These are phyloP conservation scores for Sceloporus undulatus DNA, from an alignment of 2,113 vertebrate genomes.

Conservation along the genomic window DNA sequence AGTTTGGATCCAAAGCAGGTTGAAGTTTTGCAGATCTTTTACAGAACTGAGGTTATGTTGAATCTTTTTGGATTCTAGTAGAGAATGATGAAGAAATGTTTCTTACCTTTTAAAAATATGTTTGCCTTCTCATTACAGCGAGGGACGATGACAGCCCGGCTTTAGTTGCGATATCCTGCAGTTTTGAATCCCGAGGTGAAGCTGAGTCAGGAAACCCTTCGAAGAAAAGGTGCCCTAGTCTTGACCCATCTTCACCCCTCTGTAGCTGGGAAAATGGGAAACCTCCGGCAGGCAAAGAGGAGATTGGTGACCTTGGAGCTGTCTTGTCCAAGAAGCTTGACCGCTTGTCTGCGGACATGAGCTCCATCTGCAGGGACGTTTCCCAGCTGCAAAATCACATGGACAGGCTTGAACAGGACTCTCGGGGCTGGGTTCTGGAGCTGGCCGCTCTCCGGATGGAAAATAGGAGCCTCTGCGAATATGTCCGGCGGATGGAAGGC, in stretches of 20 bases:
- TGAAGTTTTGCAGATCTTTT: no score
- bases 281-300: conserved; percentile 25
- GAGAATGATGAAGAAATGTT: no score
- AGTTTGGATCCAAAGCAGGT: no score
- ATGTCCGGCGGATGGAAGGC: conserved; percentile 13
- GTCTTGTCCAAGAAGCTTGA: conserved; percentile 56
- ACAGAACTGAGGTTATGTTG: no score
- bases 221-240: not conserved
- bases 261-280: conserved; percentile 30
- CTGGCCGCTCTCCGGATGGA: conserved; percentile 11
- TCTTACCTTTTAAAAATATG: no score
- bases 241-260: accelerated
- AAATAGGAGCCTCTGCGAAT: conserved; percentile 15
- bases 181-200: not conserved
- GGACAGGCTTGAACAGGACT: conserved; percentile 42
- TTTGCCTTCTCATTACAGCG: not conserved
- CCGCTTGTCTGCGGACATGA: conserved; percentile 26
- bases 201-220: not conserved
- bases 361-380: conserved; percentile 62
- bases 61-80: no score
- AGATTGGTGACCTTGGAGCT: not conserved
- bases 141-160: accelerated
- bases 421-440: conserved; percentile 3
- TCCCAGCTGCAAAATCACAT: conserved; percentile 59
- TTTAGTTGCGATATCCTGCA: not conserved